A percentile compares a stretch with the other conserved stretches of the same genome.
These are phyloP conservation scores for Caenorhabditis sp. DNA, from an alignment of 2,888 invertebrate genomes.

Conservation along the genomic window DNA sequence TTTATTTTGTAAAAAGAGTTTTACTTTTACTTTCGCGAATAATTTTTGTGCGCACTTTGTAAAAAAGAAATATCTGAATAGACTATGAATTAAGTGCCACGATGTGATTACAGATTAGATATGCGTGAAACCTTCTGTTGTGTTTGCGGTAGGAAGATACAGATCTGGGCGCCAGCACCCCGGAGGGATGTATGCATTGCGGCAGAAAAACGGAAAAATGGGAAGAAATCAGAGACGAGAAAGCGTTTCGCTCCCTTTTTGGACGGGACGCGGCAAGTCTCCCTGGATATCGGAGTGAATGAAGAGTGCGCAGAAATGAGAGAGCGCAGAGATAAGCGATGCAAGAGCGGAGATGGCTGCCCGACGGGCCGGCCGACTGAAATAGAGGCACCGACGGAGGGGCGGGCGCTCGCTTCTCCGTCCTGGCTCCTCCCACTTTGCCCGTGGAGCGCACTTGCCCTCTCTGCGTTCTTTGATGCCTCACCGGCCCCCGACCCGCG, in stretches of 20 bases:
- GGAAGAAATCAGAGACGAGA: slow-evolving; percentile 26
- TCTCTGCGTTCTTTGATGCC: slow-evolving; percentile 25
- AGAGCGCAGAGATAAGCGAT: slow-evolving; percentile 25
- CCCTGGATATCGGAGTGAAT: slow-evolving; percentile 4
- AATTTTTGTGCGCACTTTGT: too few species aligned
- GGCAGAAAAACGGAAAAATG: background rate
- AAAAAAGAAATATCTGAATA: too few species aligned
- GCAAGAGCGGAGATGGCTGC: slow-evolving; percentile 38
- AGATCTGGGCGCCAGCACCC: background rate
- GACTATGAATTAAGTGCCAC: too few species aligned
- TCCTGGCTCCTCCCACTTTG: slow-evolving; percentile 12
- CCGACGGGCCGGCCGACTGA: slow-evolving; percentile 53
- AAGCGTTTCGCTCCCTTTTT: slow-evolving; percentile 20
- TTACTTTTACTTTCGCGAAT: too few species aligned
- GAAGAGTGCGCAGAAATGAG: background rate
- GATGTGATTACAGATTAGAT: background rate
- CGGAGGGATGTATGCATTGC: slow-evolving; percentile 1
- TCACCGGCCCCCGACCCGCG: slow-evolving; percentile 14
- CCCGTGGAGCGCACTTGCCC: slow-evolving; percentile 43
- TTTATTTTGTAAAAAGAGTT: too few species aligned
- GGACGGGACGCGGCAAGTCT: background rate
- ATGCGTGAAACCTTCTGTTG: background rate
- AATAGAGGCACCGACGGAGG: slow-evolving; percentile 36
- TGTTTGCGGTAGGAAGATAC: background rate
- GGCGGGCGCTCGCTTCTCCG: slow-evolving; percentile 31